Evolutionary conservation across 1,140 invertebrate species (phyloP).

Genomic region (Holcopasites calliopsidis): DNA sequence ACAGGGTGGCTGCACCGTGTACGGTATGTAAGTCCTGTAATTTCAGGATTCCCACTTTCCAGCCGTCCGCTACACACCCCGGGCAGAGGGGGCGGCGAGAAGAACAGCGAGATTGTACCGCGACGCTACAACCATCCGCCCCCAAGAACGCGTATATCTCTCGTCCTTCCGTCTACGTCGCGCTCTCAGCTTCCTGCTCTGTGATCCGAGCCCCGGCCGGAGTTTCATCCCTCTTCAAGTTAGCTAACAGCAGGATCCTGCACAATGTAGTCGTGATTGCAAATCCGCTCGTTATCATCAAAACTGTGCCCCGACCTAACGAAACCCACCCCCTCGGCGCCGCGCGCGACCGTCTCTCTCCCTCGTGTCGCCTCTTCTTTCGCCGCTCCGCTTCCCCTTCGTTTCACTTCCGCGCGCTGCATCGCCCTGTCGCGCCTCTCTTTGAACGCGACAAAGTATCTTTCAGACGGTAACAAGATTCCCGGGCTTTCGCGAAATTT

Average conservation of each 20-base stretch:
- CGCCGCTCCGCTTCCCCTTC: background rate
- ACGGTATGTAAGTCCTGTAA: constrained; percentile 48
- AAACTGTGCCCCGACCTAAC: constrained; percentile 65
- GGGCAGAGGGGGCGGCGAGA: too few relatives aligned
- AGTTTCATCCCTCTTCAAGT: constrained; percentile 73
- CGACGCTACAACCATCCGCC: constrained; percentile 31
- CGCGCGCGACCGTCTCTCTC: background rate
- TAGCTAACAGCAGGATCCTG: constrained; percentile 71
- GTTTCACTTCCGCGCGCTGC: background rate
- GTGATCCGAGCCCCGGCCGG: constrained; percentile 67
- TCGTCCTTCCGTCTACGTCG: constrained; percentile 45
- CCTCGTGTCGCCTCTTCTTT: background rate
- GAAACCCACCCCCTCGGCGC: constrained; percentile 53
- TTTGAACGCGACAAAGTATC: constrained; percentile 6
- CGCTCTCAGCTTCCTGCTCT: constrained; percentile 64
- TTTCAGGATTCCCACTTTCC: constrained; percentile 61
- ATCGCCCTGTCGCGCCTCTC: background rate
- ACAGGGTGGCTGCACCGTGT: background rate
- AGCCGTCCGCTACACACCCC: too few relatives aligned
- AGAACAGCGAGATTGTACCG: background rate
- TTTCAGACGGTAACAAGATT: constrained; percentile 26
- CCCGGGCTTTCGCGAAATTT: constrained; percentile 11
- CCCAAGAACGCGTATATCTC: constrained; percentile 37
- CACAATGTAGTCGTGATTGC: constrained; percentile 76
- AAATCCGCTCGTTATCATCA: constrained; percentile 76